Evolutionary conservation across 2,113 vertebrate genomes (phyloP), one percentile per base, ranked within the genome.

Genomic region (Phocoena phocoena): DNA sequence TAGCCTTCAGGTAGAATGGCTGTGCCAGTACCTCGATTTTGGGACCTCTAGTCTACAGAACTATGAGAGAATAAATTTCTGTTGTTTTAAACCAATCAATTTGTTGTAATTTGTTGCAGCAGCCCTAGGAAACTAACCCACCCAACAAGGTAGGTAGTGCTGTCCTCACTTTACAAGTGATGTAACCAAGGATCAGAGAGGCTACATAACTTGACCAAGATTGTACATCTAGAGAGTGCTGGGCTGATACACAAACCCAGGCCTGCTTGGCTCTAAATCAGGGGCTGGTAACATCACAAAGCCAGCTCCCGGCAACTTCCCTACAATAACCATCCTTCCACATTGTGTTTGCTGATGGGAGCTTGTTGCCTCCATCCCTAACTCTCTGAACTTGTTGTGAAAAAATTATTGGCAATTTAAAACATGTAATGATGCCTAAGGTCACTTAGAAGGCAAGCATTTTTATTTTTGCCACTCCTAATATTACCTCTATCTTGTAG

Each of bases 181-280:
- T 17, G 17, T 70, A 21, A 76, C 31, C 53, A 26, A 50, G 2
- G 4, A 77, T 36, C 18, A 36, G 50, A 50, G 41, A 21, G 11
- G 15, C 13, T 12, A 21, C 14, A 14, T 14, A 47, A 65, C 38
- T 21, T 65, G 53, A 11, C n/a, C n/a, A 36, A 63, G n/a, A 58
- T 2, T 8, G 8, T 8, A 20, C 58, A 18, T 9, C 9, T 5
- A 36, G 31, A 63, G 33, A 23, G 14, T 1, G 6, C 2, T 31
- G 23, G 74, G 73, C n/a, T 62, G 58, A 25, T 1, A 33, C 0
- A 2, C 12, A 58, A 76, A 55, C 13, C 21, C 38, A 41, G 68
- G 50, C 7, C 18, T 18, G 11, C 18, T 7, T 36, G 9, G 12
- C 41, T 70, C 28, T 38, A 31, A 58, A 25, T 10, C 9, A 76